Conservation (phyloP, 1,140 invertebrate species). For the Brachystomella parvula region DNA sequence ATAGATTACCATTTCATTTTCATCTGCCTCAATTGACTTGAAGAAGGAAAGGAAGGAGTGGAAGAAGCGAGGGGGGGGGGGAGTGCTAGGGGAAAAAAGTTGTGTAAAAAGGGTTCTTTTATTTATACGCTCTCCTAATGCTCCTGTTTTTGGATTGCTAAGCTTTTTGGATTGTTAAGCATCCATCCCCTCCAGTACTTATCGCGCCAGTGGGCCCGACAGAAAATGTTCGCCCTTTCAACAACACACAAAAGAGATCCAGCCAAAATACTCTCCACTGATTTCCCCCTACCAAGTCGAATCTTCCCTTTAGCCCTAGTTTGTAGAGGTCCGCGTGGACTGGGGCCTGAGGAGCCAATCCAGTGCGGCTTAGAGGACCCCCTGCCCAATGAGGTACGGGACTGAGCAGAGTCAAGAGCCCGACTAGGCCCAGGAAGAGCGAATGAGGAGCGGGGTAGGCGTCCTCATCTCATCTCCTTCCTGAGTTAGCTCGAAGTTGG, state of each 20-base stretch:
- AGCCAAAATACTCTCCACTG: constrained; percentile 39
- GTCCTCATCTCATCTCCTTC: too few relatives aligned
- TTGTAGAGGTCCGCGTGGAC: constrained; percentile 22
- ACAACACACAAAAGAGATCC: constrained; percentile 36
- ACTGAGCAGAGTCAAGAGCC: too few relatives aligned
- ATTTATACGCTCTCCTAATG: constrained; percentile 11
- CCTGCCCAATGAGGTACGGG: too few relatives aligned
- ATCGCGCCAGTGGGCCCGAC: constrained; percentile 37
- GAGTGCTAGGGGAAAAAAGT: not conserved
- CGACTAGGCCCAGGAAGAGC: too few relatives aligned
- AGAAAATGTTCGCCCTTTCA: constrained; percentile 38
- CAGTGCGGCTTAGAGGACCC: too few relatives aligned
- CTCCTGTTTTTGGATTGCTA: constrained; percentile 12
- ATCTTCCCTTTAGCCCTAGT: not conserved
- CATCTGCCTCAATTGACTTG: constrained; percentile 20
- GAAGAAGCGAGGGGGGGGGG: not conserved
- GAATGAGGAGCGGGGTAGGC: too few relatives aligned
- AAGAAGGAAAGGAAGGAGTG: not conserved
- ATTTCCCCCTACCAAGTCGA: constrained; percentile 31
- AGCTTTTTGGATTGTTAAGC: constrained; percentile 18
- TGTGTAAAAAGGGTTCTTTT: constrained; percentile 7
- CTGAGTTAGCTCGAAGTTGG: not conserved
- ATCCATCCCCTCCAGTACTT: constrained; percentile 36
- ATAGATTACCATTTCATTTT: constrained; percentile 23
- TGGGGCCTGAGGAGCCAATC: constrained; percentile 6